Conservation (phyloP, 2,113 vertebrate genomes). For the Clinocottus analis region DNA sequence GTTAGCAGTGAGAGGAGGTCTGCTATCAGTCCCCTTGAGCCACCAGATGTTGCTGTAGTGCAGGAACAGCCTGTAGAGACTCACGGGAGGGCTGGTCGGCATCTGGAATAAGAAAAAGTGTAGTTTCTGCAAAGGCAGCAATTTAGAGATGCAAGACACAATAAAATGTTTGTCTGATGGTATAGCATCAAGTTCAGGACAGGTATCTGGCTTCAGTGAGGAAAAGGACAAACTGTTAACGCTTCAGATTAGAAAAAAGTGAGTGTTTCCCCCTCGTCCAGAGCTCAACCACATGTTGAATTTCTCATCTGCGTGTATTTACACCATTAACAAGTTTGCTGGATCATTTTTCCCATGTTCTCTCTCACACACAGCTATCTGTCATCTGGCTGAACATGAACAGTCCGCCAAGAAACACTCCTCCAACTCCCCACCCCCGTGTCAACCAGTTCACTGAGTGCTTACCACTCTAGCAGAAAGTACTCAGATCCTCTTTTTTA, state of each 20-base stretch:
- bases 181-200: neutral
- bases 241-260: neutral
- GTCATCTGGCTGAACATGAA: conserved; percentile 39
- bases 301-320: conserved; percentile 57
- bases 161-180: neutral
- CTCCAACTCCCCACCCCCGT: conserved; percentile 1
- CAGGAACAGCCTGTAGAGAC: conserved; percentile 15
- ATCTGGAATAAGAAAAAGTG: neutral
- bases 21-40: conserved; percentile 32
- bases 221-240: neutral
- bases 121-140: neutral
- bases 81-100: neutral
- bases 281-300: conserved; percentile 55
- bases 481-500: neutral
- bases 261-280: neutral
- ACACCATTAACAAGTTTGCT: conserved; percentile 43
- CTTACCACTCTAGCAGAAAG: neutral
- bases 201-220: neutral
- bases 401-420: conserved; percentile 16
- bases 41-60: conserved; percentile 70
- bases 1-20: neutral
- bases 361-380: conserved; percentile 13
- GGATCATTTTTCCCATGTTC: conserved; percentile 37
- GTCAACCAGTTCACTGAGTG: conserved; percentile 31
- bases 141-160: neutral